A percentile compares a stretch with the other conserved stretches of the same genome.
Conservation (phyloP, 2,113 vertebrate species). For the Emydura subglobosa region DNA sequence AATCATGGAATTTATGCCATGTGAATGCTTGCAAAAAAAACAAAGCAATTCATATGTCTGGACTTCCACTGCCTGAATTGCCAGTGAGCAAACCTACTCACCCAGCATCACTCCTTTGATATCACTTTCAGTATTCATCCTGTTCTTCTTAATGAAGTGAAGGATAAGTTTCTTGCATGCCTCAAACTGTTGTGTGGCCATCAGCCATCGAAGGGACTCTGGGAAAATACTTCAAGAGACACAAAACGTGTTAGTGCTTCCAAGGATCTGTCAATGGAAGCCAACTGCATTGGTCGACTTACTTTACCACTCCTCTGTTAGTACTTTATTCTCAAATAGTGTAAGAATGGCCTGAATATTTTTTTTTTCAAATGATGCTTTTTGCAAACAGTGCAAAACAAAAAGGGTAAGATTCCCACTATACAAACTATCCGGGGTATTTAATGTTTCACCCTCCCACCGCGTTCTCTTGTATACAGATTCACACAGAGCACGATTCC, state of each 20-base stretch:
- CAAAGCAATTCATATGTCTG: not conserved
- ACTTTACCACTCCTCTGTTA: not conserved
- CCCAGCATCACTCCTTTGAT: conserved; percentile 89
- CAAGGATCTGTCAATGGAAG: not conserved
- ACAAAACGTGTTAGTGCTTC: not conserved
- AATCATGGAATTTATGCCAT: not conserved
- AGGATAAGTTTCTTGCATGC: conserved; percentile 92
- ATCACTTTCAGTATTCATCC: conserved; percentile 84
- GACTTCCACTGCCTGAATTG: not conserved
- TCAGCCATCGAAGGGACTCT: conserved; percentile 95
- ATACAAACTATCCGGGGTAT: not conserved
- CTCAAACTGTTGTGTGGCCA: conserved; percentile 95
- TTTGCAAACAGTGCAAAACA: not conserved
- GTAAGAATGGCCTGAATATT: not conserved
- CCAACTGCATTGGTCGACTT: not conserved
- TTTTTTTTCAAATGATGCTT: not conserved
- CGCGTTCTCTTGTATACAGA: not conserved
- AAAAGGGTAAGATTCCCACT: not conserved
- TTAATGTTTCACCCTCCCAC: not conserved
- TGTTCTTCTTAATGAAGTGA: conserved; percentile 88
- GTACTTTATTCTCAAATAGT: not conserved
- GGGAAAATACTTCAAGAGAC: conserved; percentile 89
- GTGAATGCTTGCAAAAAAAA: not conserved
- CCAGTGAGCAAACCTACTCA: conserved; percentile 66
- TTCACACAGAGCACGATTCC: not conserved